Evolutionary conservation across 2,113 vertebrate genomes (phyloP), one percentile per base, ranked within the genome.

Genomic region (Anser brachyrhynchus): DNA sequence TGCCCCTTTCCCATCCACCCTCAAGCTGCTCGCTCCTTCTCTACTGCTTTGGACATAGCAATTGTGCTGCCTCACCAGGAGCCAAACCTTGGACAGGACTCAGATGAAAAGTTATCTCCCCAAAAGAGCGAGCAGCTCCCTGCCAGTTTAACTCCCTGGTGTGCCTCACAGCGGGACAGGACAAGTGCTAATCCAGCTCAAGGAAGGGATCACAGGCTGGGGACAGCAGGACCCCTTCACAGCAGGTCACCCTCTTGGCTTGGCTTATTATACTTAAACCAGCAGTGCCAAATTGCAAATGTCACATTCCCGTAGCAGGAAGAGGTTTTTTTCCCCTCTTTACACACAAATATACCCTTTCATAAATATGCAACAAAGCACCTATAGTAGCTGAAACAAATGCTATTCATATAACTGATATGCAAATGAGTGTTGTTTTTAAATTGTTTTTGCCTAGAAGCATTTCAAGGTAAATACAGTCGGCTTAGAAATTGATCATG

Each of bases 351-450:
- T 91, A 66, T 91, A 87, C 74, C 54, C 91, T 89, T 78, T 89
- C 84, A 95, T 82, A 95, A 93, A 95, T 95, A 92, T 89, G 84
- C 65, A 92, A 93, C 73, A 93, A 97, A 95, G 84, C 89, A 75
- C 76, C 94, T 95, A 70, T 89, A 96, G 92, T 84, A 94, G 92
- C 74, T 93, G 92, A 89, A 96, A 93, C 57, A 95, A 93, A 84
- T 84, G 77, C 74, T 97, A 96, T 97, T 96, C 96, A 91, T 97
- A 61, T 78, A 94, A 78, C 94, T 77, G 91, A 67, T 84, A 70
- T 52, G 33, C 54, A 80, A 95, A 29, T 0, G 3, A 72, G 84
- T 91, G 87, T 15, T 84, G 84, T 4, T 89, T 95, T 91, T 61
- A 91, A 89, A 69, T 20, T 64, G 58, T 23, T 72, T 91, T 89